Percentiles rank a stretch among this genome's conserved stretches.
Evolutionary conservation across 2,113 vertebrate genomes (phyloP).

Genomic region (Panthera leo): DNA sequence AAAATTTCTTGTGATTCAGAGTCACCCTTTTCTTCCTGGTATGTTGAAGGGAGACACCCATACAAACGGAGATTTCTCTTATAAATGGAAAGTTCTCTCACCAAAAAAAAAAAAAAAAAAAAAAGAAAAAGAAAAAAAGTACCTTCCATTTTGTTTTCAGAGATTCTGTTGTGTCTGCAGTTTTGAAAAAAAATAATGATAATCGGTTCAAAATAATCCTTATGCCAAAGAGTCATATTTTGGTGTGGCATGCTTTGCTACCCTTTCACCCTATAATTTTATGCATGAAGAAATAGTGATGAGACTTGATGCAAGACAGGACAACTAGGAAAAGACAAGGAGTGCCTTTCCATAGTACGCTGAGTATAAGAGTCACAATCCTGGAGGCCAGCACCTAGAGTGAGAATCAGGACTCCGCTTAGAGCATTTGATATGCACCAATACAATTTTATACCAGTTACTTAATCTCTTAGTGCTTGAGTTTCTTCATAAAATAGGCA

Average conservation of each 20-base stretch:
- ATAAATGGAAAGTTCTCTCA: neutral
- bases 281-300: neutral
- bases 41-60: neutral
- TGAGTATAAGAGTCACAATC: neutral
- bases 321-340: neutral
- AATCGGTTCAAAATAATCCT: neutral
- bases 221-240: neutral
- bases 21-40: neutral
- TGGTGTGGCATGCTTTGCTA: neutral
- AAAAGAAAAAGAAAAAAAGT: neutral
- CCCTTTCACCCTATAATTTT: neutral
- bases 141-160: neutral
- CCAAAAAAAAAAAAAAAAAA: too few relatives aligned
- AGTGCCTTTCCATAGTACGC: neutral
- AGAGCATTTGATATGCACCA: neutral
- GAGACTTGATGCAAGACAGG: neutral
- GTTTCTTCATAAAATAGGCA: neutral
- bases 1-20: neutral
- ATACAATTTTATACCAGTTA: neutral
- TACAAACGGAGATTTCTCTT: neutral
- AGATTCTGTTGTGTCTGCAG: neutral
- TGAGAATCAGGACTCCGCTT: neutral
- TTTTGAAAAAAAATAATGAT: neutral
- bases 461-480: neutral
- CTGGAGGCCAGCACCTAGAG: neutral